Evolutionary conservation across 2,888 invertebrate genomes (phyloP), one percentile per base, ranked within the genome.

Genomic region (Thymelicus acteon): DNA sequence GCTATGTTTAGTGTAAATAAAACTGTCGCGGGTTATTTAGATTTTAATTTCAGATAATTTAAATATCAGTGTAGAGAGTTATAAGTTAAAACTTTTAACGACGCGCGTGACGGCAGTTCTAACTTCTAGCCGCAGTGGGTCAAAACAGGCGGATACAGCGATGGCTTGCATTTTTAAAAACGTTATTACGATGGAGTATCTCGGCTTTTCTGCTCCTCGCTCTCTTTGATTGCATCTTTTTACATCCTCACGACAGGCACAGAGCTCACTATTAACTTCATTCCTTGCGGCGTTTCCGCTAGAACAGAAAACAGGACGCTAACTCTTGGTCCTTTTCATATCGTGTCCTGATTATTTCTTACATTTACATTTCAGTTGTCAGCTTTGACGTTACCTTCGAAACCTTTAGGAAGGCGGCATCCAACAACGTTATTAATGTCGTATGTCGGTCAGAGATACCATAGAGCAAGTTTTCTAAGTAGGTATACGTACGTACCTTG

Each of bases 91-190:
- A 19, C 19, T 19, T 19, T 19, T 31, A 31, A 31, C 31, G 3
- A 31, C 31, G 31, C 31, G 31, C 31, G 31, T 77, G 75, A 19
- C 75, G 69, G 70, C 77, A 73, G 74, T 80, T 89, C 81, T 91
- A 79, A 90, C 77, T 80, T 89, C 81, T 91, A 79, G 90, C 77
- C 74, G 74, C 80, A 91, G 81, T 91, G 79, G 91, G 92, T 91
- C 92, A 91, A 75, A 84, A 79, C 73, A 3, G n/a, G 54, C 71
- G 64, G 80, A 40, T 78, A 76, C 69, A 78, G 78, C 83, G 52
- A 54, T 12, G 85, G 90, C 90, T 91, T 93, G 92, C 91, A 93
- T 92, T 88, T 91, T 92, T 93, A 90, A 93, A 82, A 82, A 88
- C 82, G 85, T 88, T 81, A 92, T 93, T 90, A 92, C 85, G 85